Conservation (phyloP, 2,113 vertebrate genomes). For the Ifrita kowaldi region DNA sequence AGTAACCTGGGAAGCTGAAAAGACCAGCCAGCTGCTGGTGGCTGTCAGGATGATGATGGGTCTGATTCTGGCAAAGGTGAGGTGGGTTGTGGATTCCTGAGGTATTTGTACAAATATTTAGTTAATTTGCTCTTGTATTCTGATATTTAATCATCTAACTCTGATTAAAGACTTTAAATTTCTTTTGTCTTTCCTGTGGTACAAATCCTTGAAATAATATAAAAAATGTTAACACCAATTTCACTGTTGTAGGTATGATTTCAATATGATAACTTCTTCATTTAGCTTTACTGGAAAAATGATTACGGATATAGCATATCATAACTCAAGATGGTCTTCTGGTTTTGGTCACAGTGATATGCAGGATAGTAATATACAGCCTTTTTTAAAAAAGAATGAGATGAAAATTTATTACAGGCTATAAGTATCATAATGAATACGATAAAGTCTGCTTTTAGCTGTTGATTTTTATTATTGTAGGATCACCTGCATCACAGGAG, state of each 20-base stretch:
- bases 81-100: background rate
- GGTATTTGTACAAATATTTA: background rate
- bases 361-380: background rate
- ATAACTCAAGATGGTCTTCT: constrained; percentile 8
- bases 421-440: constrained; percentile 23
- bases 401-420: constrained; percentile 32
- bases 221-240: background rate
- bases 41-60: background rate
- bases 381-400: constrained; percentile 6
- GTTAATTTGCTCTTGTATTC: background rate
- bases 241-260: background rate
- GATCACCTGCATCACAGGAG: constrained; percentile 41
- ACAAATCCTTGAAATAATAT: background rate
- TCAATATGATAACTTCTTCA: background rate
- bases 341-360: background rate
- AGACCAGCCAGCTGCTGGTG: background rate
- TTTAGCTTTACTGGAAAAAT: constrained; percentile 37
- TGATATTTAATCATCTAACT: background rate
- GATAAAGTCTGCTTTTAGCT: constrained; percentile 53
- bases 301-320: background rate
- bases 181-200: background rate
- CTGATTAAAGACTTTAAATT: background rate
- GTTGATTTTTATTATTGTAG: constrained; percentile 62
- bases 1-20: background rate
- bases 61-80: background rate